These are phyloP conservation scores for Gastrophryne carolinensis DNA, from an alignment of 2,797 vertebrate genomes.

Conservation along the genomic window DNA sequence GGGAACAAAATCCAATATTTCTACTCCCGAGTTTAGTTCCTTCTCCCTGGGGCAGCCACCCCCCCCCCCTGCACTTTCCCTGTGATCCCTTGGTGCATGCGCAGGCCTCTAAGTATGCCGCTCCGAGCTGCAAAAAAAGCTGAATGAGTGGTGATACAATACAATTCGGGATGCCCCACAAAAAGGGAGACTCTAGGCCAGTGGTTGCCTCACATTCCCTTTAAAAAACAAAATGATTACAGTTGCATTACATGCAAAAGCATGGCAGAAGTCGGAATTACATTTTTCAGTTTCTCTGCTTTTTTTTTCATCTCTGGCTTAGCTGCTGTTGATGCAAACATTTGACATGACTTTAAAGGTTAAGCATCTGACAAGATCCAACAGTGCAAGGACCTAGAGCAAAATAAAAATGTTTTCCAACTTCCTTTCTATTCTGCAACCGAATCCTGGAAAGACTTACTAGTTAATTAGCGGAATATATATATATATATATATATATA, in stretches of 20 bases:
- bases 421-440: not conserved
- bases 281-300: not conserved
- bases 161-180: not conserved
- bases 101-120: no score
- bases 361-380: slow-evolving; percentile 1
- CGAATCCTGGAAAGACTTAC: not conserved
- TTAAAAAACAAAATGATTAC: not conserved
- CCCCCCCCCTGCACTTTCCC: no score
- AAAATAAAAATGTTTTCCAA: not conserved
- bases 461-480: not conserved
- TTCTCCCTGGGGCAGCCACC: no score
- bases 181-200: not conserved
- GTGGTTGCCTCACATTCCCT: no score
- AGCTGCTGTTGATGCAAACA: not conserved
- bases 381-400: not conserved
- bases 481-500: not conserved
- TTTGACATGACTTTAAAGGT: slow-evolving; percentile 10
- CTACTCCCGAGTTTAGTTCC: no score
- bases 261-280: not conserved
- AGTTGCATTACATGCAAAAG: not conserved
- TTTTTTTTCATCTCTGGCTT: not conserved
- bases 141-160: not conserved
- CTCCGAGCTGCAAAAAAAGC: no score
- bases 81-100: no score
- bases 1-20: no score